Base-by-base conservation (phyloP, 2,888 invertebrate genomes). In the Eupithecia inturbata region DNA sequence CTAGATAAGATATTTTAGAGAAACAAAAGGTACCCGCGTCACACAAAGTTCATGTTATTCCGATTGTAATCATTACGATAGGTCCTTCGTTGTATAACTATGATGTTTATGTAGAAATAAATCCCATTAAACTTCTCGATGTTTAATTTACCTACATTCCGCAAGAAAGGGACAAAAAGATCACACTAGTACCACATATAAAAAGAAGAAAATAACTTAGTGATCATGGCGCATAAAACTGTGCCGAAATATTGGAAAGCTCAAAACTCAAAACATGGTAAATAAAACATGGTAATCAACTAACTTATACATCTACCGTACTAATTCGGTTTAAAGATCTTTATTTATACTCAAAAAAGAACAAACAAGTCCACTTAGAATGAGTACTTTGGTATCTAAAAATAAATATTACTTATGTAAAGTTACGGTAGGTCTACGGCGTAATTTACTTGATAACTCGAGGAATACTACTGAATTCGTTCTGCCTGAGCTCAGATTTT, bases 1-100 rank as follows among this genome's bases (percentile, higher is more conserved):
- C 71, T 67, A 74, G 57, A 67, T 71, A 66, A 70, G 80, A 78
- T 81, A 84, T 82, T 81, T 82, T 78, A 72, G 12, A 36, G 77
- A 82, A 82, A 82, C 76, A 83, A 86, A 89, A 90, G 91, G 92
- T 91, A 90, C 89, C 82, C 90, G 90, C 91, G 89, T 89, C 88
- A 80, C 79, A 79, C 83, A 78, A 66, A 66, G 39, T 66, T 66
- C 14, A 66, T 83, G 79, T 49, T 57, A 60, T 77, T 74, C 73
- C 64, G 33, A 71, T 78, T 85, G 80, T 87, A 85, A 84, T 79
- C 83, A 75, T 84, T 86, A 81, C 83, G 84, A 66, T 66, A 66
- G 26, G 39, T 83, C 31, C 45, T 73, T 26, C 26, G 39, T 69
- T 41, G 60, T 57, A 22, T 57, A 57, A 70, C 67, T 73, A 60